A percentile compares a stretch with the other conserved stretches of the same genome.
phyloP scores from a whole-genome alignment of 2,113 vertebrate species.

The Psilopogon haemacephalus region DNA sequence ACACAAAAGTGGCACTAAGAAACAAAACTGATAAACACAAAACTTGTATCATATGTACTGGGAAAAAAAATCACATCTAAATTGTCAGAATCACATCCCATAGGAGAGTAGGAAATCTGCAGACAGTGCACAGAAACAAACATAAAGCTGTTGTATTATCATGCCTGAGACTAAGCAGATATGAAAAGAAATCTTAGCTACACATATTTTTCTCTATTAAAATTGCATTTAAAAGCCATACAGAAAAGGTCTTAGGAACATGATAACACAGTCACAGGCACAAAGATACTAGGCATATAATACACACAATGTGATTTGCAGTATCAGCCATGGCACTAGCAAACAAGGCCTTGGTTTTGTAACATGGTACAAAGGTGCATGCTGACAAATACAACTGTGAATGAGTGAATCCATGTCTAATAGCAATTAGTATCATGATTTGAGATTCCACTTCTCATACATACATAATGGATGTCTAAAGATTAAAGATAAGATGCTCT shows the following conservation, averaged over 20 bases:
- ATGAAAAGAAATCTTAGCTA: not conserved
- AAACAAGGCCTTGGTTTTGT: not conserved
- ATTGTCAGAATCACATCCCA: not conserved
- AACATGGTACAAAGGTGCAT: not conserved
- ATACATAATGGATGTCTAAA: not conserved
- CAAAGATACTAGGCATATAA: not conserved
- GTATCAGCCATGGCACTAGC: not conserved
- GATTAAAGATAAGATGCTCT: not conserved
- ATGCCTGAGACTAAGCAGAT: not conserved
- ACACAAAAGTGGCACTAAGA: not conserved
- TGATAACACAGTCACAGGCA: accelerated
- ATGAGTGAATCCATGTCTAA: not conserved
- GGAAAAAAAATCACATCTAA: not conserved
- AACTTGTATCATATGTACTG: not conserved
- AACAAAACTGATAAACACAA: not conserved
- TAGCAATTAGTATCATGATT: not conserved
- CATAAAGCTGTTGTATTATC: not conserved
- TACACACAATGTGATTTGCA: not conserved
- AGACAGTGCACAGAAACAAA: not conserved
- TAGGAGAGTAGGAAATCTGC: not conserved
- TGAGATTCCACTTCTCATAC: not conserved
- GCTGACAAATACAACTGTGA: not conserved
- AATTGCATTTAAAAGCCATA: not conserved
- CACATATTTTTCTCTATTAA: not conserved
- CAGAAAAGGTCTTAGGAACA: not conserved